These are phyloP conservation scores for Ciconia nigra DNA, from an alignment of 2,797 vertebrate species.

Conservation along the genomic window DNA sequence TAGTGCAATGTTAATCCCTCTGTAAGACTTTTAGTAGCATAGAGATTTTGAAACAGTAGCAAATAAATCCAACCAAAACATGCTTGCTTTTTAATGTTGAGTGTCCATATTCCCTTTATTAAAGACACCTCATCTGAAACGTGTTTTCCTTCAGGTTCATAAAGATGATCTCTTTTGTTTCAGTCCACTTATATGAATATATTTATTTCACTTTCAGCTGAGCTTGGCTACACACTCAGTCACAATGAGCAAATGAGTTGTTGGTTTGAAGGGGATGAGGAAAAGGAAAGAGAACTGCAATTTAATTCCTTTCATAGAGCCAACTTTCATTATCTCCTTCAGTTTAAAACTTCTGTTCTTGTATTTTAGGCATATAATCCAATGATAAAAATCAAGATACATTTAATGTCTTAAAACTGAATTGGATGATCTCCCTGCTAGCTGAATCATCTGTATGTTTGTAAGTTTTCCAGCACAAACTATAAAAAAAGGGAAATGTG, in stretches of 20 bases:
- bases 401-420: background rate
- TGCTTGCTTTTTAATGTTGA: background rate
- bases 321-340: background rate
- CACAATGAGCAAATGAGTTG: background rate
- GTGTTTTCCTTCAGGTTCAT: background rate
- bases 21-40: background rate
- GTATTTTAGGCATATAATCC: background rate
- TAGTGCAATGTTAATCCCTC: background rate
- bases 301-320: background rate
- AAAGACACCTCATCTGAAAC: background rate
- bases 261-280: background rate
- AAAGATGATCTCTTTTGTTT: background rate
- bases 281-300: background rate
- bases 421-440: background rate
- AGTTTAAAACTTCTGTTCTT: background rate
- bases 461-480: background rate
- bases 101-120: background rate
- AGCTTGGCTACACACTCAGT: background rate
- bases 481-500: background rate
- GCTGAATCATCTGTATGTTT: background rate
- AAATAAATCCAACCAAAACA: background rate
- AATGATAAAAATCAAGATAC: background rate
- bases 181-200: background rate
- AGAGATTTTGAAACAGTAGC: slow-evolving; percentile 4
- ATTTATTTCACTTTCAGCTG: background rate